Base-by-base conservation (phyloP, 2,888 invertebrate genomes). In the Melolontha melolontha region DNA sequence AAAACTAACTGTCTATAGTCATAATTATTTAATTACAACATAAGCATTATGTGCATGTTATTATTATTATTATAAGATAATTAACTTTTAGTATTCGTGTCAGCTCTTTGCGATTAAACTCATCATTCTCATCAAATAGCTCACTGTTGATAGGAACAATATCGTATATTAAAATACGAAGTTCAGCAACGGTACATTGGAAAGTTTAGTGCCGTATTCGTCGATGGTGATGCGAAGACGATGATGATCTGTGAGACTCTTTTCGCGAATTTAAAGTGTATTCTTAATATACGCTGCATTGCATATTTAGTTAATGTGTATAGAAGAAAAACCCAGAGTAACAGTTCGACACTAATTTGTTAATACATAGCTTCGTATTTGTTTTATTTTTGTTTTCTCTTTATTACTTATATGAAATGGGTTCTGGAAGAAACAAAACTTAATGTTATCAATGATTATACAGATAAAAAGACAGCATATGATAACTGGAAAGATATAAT, bases 161-260 rank as follows among this genome's bases (percentile, higher is more conserved):
- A 34, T 59, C 34, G 16, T 59, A 29, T 44, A 44, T 47, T 47
- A 59, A 44, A 34, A 47, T 47, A 34, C n/a, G 42, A 42, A 42
- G 2, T 59, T 44, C 34, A 6, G 34, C 8, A 59, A 59, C 47
- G 47, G 59, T 49, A 59, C 59, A 47, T 47, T 59, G 47, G 59
- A 59, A 59, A 59, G 59, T 59, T 59, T 42, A 34, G 29, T 34
- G 47, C 34, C 44, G 34, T 44, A 22, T 57, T 22, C 27, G 29
- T 10, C 47, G 47, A 34, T 16, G 8, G 14, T 7, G 27, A 44
- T 27, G 12, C 14, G 44, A 59, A 27, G 29, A 7, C 27, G 27
- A 17, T 55, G 22, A 29, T 27, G 12, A 29, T 22, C 7, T 34
- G 34, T 6, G 34, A 34, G 6, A 34, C 6, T 34, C 34, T 34